Conservation (phyloP, 2,888 invertebrate species). For the Coleophora flavipennella region DNA sequence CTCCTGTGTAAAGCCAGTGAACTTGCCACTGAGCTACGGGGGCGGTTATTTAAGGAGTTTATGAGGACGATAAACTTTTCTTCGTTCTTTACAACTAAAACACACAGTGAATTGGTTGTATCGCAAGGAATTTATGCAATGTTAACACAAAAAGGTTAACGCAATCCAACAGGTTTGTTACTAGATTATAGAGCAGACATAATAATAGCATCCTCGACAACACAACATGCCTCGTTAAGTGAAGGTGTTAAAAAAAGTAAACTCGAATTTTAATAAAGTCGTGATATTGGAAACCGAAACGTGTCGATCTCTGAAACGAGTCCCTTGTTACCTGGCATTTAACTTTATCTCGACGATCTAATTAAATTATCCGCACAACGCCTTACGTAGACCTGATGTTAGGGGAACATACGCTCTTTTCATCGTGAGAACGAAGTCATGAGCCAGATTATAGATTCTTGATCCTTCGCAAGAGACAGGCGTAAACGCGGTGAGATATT, state of each 20-base stretch:
- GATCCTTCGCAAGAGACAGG: slow-evolving; percentile 53
- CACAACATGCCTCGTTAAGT: neutral
- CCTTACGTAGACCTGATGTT: slow-evolving; percentile 33
- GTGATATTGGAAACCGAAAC: slow-evolving; percentile 35
- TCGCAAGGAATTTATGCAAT: neutral
- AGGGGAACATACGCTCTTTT: slow-evolving; percentile 40
- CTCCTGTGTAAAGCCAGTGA: too few species aligned
- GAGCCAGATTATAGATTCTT: slow-evolving; percentile 55
- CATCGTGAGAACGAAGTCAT: slow-evolving; percentile 29
- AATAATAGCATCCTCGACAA: neutral
- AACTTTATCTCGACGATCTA: slow-evolving; percentile 49
- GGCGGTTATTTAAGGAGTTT: too few species aligned
- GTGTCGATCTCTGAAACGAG: slow-evolving; percentile 32
- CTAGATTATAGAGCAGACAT: neutral
- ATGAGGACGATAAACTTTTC: too few species aligned
- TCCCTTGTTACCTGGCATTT: slow-evolving; percentile 49
- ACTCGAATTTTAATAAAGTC: slow-evolving; percentile 29
- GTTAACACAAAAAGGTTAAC: too few species aligned
- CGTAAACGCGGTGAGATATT: slow-evolving; percentile 34
- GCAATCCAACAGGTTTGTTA: neutral
- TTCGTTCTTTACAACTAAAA: neutral
- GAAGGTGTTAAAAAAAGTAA: slow-evolving; percentile 2
- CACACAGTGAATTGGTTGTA: neutral
- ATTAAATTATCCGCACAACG: slow-evolving; percentile 47
- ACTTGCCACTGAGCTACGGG: too few species aligned